Evolutionary conservation across 2,113 vertebrate species (phyloP), one percentile per base, ranked within the genome.

Genomic region (Eptesicus fuscus): DNA sequence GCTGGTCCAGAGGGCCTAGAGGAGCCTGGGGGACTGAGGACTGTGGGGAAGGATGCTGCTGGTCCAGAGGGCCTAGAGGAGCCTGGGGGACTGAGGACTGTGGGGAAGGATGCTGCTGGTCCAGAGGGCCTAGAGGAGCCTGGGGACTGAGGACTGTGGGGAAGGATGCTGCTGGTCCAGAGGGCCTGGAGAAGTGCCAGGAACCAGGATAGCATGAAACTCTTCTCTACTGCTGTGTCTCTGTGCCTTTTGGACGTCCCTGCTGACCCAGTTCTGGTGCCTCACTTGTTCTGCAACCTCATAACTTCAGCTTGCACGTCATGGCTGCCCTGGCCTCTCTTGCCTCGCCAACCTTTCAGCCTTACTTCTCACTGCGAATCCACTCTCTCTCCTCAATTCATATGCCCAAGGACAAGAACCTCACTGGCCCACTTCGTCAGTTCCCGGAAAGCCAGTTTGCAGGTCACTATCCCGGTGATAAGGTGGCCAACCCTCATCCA

Each of bases 361-460:
- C 47, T 65, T 28, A 5, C n/a, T 12, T 78, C 53, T 85, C 35
- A 17, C 1, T 17, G 30, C 73, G n/a, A 82, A 73, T 69, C 23
- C 17, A 69, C 2, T n/a, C 11, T 0, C 2, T 70, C 93, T 76
- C 37, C 25, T 83, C 30, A 18, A 47, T 77, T 73, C 47, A 17
- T 32, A 65, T 17, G 42, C 63, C 18, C 12, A 44, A 63, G 51
- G 56, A 59, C 1, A 61, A 86, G 83, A 83, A 65, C 9, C 44
- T n/a, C 5, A 16, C 2, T 17, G 59, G 7, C 12, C 12, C 35
- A 5, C 53, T n/a, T 37, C 37, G 11, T 13, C 16, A 0, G 2
- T 10, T 67, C 20, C 32, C 25, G 5, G 47, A 40, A 93, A 23
- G 40, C 65, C 49, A 76, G 28, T 40, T 56, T 70, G 53, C 14